These are phyloP conservation scores for Eremophila alpestris DNA, from an alignment of 2,797 vertebrate species.

Conservation along the genomic window DNA sequence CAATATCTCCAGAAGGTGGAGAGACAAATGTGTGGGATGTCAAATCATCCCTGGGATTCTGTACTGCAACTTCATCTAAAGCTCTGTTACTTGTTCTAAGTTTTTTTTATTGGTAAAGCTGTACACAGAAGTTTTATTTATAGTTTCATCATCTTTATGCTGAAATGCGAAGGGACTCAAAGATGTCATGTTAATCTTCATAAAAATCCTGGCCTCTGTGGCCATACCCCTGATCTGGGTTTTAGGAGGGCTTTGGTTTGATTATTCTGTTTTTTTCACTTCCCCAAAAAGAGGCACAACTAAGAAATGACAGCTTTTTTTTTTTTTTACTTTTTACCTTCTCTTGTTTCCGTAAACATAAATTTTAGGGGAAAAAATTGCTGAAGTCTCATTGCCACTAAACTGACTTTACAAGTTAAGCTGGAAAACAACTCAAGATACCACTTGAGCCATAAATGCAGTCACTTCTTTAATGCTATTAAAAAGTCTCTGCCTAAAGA, in stretches of 20 bases:
- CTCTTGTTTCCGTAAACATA: background rate
- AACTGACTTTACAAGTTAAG: conserved; percentile 3
- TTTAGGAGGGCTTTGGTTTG: background rate
- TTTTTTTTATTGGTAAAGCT: background rate
- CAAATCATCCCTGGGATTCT: conserved; percentile 17
- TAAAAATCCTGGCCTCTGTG: background rate
- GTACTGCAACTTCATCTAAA: background rate
- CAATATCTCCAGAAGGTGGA: background rate
- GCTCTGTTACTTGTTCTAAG: background rate
- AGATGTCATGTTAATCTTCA: conserved; percentile 4
- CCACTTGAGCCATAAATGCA: conserved; percentile 14
- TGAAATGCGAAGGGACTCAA: background rate
- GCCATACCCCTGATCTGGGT: background rate
- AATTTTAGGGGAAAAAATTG: background rate
- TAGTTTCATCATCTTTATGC: background rate
- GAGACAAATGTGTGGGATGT: background rate
- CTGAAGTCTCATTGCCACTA: background rate
- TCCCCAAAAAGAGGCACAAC: background rate
- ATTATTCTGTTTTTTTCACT: background rate
- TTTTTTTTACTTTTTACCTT: background rate
- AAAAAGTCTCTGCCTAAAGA: conserved; percentile 12
- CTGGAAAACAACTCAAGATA: background rate
- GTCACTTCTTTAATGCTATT: conserved; percentile 29
- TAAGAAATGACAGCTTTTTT: background rate
- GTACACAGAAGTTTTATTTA: background rate